A percentile compares a stretch with the other conserved stretches of the same genome.
Evolutionary conservation across 2,888 invertebrate species (phyloP).

Genomic region (Osedax frankpressi): DNA sequence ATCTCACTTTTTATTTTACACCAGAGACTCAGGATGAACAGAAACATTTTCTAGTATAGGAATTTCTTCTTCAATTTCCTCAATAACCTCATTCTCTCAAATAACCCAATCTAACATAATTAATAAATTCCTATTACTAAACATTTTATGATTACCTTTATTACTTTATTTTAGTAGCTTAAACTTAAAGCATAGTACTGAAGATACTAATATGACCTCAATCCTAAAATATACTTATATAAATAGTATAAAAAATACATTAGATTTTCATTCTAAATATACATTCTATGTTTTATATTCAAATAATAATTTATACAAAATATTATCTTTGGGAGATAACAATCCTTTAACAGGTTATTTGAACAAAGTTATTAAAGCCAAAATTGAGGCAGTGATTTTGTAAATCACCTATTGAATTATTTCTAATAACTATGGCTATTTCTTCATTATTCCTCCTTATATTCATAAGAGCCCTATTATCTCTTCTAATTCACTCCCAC

Average conservation of each 20-base stretch:
- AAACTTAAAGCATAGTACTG: constrained; percentile 27
- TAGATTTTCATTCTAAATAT: constrained; percentile 25
- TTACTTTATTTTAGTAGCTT: constrained; percentile 25
- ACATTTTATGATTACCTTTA: neutral
- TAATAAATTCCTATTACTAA: constrained; percentile 1
- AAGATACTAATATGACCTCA: constrained; percentile 25
- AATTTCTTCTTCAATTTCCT: neutral
- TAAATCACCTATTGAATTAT: constrained; percentile 28
- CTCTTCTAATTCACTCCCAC: constrained; percentile 24
- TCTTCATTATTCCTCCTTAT: neutral
- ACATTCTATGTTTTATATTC: constrained; percentile 15
- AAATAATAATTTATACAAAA: constrained; percentile 28
- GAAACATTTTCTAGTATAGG: constrained; percentile 24
- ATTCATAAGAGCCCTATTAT: constrained; percentile 15
- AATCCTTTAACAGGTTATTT: constrained; percentile 20
- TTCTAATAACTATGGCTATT: constrained; percentile 21
- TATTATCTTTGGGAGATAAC: constrained; percentile 26
- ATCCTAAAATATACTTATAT: constrained; percentile 17
- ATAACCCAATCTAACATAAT: neutral
- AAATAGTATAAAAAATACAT: constrained; percentile 27
- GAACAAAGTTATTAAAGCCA: constrained; percentile 17
- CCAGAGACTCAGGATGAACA: constrained; percentile 27
- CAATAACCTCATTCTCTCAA: neutral
- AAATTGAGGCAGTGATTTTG: constrained; percentile 29
- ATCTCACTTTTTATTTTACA: constrained; percentile 20